Percentiles rank a stretch among this genome's conserved stretches.
phyloP scores from a whole-genome alignment of 2,888 invertebrate species.

The Julus scandinavius region DNA sequence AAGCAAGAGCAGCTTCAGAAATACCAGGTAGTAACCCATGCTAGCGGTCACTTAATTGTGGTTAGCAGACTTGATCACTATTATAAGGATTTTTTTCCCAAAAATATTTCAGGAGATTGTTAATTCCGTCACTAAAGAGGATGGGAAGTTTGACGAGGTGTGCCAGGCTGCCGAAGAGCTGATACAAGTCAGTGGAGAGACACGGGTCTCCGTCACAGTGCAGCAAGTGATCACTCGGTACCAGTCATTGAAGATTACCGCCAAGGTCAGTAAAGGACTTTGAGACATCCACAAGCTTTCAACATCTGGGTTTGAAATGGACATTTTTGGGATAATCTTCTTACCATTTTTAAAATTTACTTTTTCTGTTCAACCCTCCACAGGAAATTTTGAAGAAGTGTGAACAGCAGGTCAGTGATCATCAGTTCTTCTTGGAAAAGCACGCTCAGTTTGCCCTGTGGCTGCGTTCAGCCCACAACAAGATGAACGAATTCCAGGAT shows the following conservation, averaged over 20 bases:
- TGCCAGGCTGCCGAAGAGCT: constrained; percentile 86
- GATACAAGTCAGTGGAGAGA: constrained; percentile 82
- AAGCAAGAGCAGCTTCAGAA: constrained; percentile 89
- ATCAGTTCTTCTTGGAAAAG: constrained; percentile 81
- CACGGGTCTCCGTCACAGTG: constrained; percentile 85
- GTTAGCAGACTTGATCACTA: neutral
- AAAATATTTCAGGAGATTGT: constrained; percentile 75
- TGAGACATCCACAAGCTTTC: neutral
- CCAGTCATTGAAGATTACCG: constrained; percentile 87
- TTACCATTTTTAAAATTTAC: neutral
- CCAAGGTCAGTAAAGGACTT: constrained; percentile 69
- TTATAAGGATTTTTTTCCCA: neutral
- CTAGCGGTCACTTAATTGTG: neutral
- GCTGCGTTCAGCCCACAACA: constrained; percentile 79
- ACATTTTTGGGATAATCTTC: neutral
- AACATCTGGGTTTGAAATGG: neutral
- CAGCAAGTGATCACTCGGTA: constrained; percentile 91
- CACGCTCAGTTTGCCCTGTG: constrained; percentile 86
- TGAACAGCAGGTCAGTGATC: constrained; percentile 86
- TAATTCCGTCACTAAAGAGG: constrained; percentile 82
- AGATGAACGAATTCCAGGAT: constrained; percentile 69
- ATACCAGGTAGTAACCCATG: constrained; percentile 75
- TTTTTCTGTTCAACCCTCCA: neutral
- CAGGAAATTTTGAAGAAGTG: constrained; percentile 89
- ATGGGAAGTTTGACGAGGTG: constrained; percentile 86